A percentile compares a stretch with the other conserved stretches of the same genome.
Conservation (phyloP, 2,888 invertebrate genomes). For the Ornithoptera alexandrae region DNA sequence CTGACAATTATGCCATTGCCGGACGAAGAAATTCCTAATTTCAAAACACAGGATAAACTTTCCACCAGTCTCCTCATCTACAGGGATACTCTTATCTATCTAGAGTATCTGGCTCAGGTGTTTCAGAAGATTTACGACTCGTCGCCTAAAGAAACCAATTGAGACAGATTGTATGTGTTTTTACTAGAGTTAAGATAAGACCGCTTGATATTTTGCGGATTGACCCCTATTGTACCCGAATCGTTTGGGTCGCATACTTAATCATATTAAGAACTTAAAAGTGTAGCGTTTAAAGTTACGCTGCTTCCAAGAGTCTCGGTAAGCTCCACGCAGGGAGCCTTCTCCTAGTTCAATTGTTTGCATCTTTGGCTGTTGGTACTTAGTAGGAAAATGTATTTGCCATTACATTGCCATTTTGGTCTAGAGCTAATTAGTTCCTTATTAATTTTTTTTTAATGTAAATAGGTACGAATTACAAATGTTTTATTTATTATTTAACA, state of each 20-base stretch:
- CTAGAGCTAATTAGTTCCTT: constrained; percentile 77
- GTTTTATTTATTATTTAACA: constrained; percentile 69
- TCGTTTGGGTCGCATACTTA: constrained; percentile 38
- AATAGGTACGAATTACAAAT: constrained; percentile 75
- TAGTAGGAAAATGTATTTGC: constrained; percentile 68
- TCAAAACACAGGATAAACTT: constrained; percentile 46
- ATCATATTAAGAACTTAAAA: constrained; percentile 37
- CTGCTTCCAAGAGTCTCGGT: constrained; percentile 42
- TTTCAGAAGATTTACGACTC: constrained; percentile 57
- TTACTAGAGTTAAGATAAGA: constrained; percentile 39
- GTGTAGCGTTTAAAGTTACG: constrained; percentile 30
- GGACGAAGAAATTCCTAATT: constrained; percentile 55
- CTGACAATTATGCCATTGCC: constrained; percentile 52
- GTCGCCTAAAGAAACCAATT: constrained; percentile 40
- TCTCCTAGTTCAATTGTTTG: constrained; percentile 50
- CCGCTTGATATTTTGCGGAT: constrained; percentile 38
- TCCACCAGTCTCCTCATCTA: constrained; percentile 54
- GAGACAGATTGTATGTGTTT: constrained; percentile 41
- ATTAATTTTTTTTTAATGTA: constrained; percentile 62
- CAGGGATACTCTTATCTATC: constrained; percentile 65
- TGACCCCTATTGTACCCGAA: constrained; percentile 29
- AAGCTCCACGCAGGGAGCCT: constrained; percentile 45
- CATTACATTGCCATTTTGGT: constrained; percentile 79
- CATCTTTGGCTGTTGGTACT: constrained; percentile 63
- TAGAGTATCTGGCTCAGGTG: constrained; percentile 62